Evolutionary conservation across 2,113 vertebrate species (phyloP), one percentile per base, ranked within the genome.

Genomic region (Trematocara unimaculatum): DNA sequence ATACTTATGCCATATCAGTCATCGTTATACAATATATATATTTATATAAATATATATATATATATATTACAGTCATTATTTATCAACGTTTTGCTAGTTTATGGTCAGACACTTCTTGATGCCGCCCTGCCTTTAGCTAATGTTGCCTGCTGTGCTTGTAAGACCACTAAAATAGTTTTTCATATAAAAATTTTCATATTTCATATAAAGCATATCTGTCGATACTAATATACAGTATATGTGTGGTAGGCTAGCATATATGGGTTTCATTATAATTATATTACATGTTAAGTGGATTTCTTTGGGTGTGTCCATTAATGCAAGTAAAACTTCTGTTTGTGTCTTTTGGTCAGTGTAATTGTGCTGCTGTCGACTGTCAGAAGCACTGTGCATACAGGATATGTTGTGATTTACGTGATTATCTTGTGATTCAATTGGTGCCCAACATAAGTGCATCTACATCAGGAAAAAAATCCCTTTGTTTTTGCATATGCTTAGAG

Each of bases 21-120:
- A 45, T 29, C 1, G 1, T 72, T 72, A 47, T 45, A 26, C 67
- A 72, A 9, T 8, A 56, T 31, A 29, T 29, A 31, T 31, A 31
- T 31, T 2, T 31, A 6, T 31, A 13, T 0, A 55, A 12, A 2
- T 0, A 26, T 15, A 31, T 7, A 26, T 26, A 55, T 0, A n/a
- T 0, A 10, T 45, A 29, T 29, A 29, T 29, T 29, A 26, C 8
- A 26, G 67, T 45, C 40, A 26, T 29, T 72, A 26, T 45, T 72
- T 72, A 7, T 2, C 4, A 72, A 17, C 0, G 1, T 47, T 47
- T 72, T 0, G 1, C 40, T 72, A 45, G 0, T 17, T 72, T 29
- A 72, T 72, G 40, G 40, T 74, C 5, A 74, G 40, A 74, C 40
- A 2, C 40, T 47, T 45, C 23, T 74, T 2, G 8, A 74, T 74